These are phyloP conservation scores for Lasioglossum oenotherae DNA, from an alignment of 2,888 invertebrate genomes.

Conservation along the genomic window DNA sequence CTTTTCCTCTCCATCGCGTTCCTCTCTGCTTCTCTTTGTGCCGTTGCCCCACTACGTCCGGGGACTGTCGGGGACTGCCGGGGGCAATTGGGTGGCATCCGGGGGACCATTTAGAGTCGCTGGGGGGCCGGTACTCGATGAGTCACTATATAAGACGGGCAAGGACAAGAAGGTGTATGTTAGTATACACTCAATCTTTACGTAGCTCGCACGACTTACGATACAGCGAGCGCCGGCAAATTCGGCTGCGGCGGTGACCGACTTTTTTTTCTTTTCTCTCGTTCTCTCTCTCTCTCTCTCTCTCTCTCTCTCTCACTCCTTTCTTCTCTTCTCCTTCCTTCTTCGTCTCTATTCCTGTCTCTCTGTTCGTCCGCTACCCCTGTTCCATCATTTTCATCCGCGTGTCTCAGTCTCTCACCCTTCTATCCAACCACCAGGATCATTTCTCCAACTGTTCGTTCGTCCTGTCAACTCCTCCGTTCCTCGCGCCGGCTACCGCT, in stretches of 20 bases:
- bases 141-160: slow-evolving; percentile 84
- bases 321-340: background rate
- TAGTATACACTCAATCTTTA: slow-evolving; percentile 83
- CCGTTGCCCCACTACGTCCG: slow-evolving; percentile 59
- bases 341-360: background rate
- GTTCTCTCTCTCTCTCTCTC: background rate
- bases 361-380: background rate
- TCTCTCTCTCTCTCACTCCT: background rate
- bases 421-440: background rate
- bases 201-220: slow-evolving; percentile 79
- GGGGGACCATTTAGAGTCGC: slow-evolving; percentile 60
- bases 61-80: slow-evolving; percentile 52
- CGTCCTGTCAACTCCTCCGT: background rate
- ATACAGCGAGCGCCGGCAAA: slow-evolving; percentile 69
- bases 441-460: background rate
- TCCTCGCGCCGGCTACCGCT: background rate
- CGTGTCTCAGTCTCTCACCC: background rate
- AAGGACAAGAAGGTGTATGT: slow-evolving; percentile 84
- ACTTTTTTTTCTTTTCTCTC: slow-evolving; percentile 59
- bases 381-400: background rate
- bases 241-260: slow-evolving; percentile 75
- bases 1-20: slow-evolving; percentile 49
- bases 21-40: slow-evolving; percentile 54
- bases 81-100: slow-evolving; percentile 57
- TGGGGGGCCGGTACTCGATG: slow-evolving; percentile 78